These are phyloP conservation scores for Chiloscyllium punctatum DNA, from an alignment of 2,797 vertebrate genomes.

Conservation along the genomic window DNA sequence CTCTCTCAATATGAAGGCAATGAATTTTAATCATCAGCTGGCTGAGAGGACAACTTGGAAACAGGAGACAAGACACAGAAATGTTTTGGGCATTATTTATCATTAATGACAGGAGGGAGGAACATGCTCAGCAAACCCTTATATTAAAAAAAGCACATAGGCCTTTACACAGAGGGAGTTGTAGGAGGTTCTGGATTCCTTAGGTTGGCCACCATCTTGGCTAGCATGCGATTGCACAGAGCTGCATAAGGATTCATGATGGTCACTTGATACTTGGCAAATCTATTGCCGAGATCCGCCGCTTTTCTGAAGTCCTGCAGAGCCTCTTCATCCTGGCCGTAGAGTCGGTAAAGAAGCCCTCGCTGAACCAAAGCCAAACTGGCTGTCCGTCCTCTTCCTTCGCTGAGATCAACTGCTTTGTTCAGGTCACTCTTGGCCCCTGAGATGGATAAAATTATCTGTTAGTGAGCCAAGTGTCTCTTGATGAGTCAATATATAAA, in stretches of 20 bases:
- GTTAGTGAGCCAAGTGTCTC: not conserved
- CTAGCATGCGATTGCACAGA: conserved; percentile 91
- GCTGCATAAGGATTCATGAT: conserved; percentile 86
- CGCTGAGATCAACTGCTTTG: conserved; percentile 66
- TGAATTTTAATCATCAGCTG: too few relatives aligned
- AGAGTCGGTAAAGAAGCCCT: conserved; percentile 72
- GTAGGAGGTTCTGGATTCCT: conserved; percentile 52
- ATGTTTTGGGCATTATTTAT: not conserved
- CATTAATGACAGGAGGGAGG: not conserved
- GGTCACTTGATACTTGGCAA: conserved; percentile 77
- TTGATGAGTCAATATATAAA: not conserved
- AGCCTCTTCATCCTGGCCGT: conserved; percentile 62
- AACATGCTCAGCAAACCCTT: not conserved
- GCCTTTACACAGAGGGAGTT: not conserved
- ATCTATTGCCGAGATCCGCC: conserved; percentile 72
- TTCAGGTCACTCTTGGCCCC: conserved; percentile 80
- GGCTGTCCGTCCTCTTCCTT: conserved; percentile 58
- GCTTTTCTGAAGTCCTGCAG: conserved; percentile 69
- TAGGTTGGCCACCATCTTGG: conserved; percentile 71
- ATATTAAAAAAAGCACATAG: not conserved
- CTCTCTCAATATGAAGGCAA: not conserved
- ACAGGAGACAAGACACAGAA: not conserved
- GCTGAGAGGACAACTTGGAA: not conserved
- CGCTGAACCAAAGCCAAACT: conserved; percentile 85
- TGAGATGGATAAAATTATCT: conserved; percentile 45